These are phyloP conservation scores for Ptychadena robeensis DNA, from an alignment of 2,797 vertebrate species.

Conservation along the genomic window DNA sequence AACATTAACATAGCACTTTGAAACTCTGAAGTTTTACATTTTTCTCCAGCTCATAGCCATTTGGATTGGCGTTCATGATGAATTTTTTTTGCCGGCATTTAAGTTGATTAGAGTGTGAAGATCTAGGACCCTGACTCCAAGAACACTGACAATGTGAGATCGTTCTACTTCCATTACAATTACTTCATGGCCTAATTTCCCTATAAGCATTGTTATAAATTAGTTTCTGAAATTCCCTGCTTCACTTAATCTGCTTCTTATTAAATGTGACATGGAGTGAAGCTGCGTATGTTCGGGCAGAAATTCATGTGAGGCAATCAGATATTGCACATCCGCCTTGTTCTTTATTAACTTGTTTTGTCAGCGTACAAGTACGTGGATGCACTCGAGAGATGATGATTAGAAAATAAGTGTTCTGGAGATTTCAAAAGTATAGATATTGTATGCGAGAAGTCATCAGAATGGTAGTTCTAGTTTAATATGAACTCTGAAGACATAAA, in stretches of 20 bases:
- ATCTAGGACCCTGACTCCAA: conserved; percentile 8
- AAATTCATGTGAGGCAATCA: conserved; percentile 26
- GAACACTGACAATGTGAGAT: conserved; percentile 27
- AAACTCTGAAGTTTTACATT: not conserved
- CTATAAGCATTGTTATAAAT: conserved; percentile 49
- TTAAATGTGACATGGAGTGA: conserved; percentile 46
- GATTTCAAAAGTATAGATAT: conserved; percentile 7
- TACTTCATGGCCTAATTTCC: conserved; percentile 33
- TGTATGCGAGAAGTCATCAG: not conserved
- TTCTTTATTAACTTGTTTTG: conserved; percentile 39
- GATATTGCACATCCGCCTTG: conserved; percentile 9
- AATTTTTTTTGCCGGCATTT: conserved; percentile 32
- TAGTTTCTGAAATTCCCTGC: conserved; percentile 30
- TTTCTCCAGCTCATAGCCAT: conserved; percentile 12
- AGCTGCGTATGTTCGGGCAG: conserved; percentile 28
- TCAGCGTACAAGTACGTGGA: conserved; percentile 25
- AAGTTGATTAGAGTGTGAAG: conserved; percentile 26
- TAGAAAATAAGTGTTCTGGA: conserved; percentile 31
- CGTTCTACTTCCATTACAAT: conserved; percentile 33
- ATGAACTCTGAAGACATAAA: not conserved
- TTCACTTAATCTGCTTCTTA: conserved; percentile 50
- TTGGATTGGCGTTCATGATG: not conserved
- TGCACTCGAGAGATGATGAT: conserved; percentile 29
- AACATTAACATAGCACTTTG: not conserved
- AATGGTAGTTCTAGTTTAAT: not conserved